Conservation (phyloP, 2,888 invertebrate genomes). For the Campopleginae sp. region DNA sequence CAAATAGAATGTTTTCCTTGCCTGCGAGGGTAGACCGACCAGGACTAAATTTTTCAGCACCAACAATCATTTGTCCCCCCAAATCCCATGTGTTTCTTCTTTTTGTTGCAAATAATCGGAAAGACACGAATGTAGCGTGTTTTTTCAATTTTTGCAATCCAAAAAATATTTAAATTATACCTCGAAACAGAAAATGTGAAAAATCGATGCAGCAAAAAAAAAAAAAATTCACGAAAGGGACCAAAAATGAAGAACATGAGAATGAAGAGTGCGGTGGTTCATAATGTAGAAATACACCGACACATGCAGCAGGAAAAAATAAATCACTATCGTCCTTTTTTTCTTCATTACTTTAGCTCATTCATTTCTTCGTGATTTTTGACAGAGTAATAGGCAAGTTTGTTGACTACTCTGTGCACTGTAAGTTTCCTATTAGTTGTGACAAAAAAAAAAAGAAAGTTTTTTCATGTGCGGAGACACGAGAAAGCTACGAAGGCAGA, state of each 20-base stretch:
- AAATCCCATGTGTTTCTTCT: not conserved
- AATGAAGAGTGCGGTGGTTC: too few relatives aligned
- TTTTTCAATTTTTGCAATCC: not conserved
- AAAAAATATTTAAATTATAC: too few relatives aligned
- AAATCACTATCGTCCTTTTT: not conserved
- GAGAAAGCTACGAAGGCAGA: conserved; percentile 55
- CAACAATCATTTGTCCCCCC: not conserved
- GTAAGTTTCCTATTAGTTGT: conserved; percentile 10
- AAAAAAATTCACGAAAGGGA: not conserved
- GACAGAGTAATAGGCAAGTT: not conserved
- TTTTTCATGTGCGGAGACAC: conserved; percentile 19
- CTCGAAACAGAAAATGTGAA: too few relatives aligned
- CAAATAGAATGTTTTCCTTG: conserved; percentile 43
- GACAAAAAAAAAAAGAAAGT: conserved; percentile 10
- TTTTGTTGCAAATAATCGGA: not conserved
- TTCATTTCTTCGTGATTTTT: not conserved
- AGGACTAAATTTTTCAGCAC: not conserved
- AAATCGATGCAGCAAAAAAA: too few relatives aligned
- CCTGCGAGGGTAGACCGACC: not conserved
- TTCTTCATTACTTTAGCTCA: not conserved
- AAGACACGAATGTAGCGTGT: not conserved
- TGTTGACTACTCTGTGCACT: not conserved
- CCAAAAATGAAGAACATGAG: not conserved
- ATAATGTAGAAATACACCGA: too few relatives aligned
- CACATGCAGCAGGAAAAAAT: not conserved